Evolutionary conservation across 2,888 invertebrate species (phyloP).

Genomic region (Erpobdella octoculata): DNA sequence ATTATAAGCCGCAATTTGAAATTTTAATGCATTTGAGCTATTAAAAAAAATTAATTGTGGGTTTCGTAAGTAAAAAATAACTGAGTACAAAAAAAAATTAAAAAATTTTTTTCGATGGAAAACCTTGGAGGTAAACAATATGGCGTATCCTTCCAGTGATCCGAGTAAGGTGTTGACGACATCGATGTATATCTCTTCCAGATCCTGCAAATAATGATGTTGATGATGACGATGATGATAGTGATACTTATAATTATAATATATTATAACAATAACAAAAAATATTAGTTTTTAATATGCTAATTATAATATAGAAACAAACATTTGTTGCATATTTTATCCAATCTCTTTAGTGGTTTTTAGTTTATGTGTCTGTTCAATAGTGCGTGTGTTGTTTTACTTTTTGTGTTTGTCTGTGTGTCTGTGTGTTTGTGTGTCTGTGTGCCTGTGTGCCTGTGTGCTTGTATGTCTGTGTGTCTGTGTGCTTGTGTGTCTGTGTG

Average conservation of each 20-base stretch:
- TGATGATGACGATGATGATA: constrained; percentile 1
- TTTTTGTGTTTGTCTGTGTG: background rate
- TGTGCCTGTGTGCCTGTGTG: background rate
- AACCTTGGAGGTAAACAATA: constrained; percentile 16
- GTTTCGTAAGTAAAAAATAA: too few relatives aligned
- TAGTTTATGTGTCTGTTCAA: too few relatives aligned
- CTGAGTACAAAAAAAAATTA: background rate
- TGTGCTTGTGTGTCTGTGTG: background rate
- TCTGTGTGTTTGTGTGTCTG: background rate
- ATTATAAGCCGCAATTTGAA: too few relatives aligned
- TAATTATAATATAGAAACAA: too few relatives aligned
- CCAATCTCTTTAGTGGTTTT: too few relatives aligned
- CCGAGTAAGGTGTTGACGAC: background rate
- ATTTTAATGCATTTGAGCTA: too few relatives aligned
- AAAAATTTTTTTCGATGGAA: background rate
- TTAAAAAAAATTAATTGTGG: too few relatives aligned
- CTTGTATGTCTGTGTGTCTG: background rate
- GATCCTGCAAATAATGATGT: background rate
- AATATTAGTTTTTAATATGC: background rate
- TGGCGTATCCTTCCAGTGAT: constrained; percentile 1
- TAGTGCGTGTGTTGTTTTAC: background rate
- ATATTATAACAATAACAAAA: background rate
- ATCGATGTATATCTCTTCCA: constrained; percentile 21
- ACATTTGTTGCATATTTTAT: too few relatives aligned
- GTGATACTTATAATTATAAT: background rate